Evolutionary conservation across 1,140 invertebrate genomes (phyloP).

Genomic region (Homarus americanus): DNA sequence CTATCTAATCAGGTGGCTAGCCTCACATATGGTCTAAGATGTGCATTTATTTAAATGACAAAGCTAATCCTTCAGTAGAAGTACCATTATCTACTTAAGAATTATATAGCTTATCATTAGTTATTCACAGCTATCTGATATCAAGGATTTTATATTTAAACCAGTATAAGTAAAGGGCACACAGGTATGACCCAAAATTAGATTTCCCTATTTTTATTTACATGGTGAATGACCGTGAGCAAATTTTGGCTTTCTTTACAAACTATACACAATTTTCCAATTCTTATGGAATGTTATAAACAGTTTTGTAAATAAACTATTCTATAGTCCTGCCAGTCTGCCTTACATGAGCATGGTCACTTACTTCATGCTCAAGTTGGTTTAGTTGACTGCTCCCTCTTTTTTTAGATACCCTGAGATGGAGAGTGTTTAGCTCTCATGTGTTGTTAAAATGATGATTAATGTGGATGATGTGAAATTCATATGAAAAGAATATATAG

Average conservation of each 20-base stretch:
- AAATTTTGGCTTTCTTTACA: constrained; percentile 22
- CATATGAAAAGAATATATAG: constrained; percentile 16
- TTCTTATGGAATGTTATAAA: constrained; percentile 59
- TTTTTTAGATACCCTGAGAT: constrained; percentile 62
- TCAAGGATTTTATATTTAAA: background rate
- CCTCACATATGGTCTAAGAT: constrained; percentile 8
- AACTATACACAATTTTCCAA: constrained; percentile 19
- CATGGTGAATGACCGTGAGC: constrained; percentile 28
- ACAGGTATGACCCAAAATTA: background rate
- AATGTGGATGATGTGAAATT: constrained; percentile 54
- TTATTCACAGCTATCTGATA: background rate
- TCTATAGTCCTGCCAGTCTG: constrained; percentile 50
- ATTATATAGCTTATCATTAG: constrained; percentile 16
- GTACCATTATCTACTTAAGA: constrained; percentile 20
- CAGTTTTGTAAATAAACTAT: constrained; percentile 39
- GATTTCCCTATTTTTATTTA: background rate
- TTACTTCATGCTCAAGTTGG: constrained; percentile 47
- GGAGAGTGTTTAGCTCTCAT: constrained; percentile 52
- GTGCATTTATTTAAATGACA: background rate
- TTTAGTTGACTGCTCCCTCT: constrained; percentile 42
- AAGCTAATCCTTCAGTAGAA: background rate
- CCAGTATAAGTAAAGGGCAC: background rate
- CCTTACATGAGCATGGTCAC: constrained; percentile 44
- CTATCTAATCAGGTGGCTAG: constrained; percentile 15
- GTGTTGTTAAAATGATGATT: constrained; percentile 41